phyloP scores from a whole-genome alignment of 2,888 invertebrate species.

The Cremastinae sp. region DNA sequence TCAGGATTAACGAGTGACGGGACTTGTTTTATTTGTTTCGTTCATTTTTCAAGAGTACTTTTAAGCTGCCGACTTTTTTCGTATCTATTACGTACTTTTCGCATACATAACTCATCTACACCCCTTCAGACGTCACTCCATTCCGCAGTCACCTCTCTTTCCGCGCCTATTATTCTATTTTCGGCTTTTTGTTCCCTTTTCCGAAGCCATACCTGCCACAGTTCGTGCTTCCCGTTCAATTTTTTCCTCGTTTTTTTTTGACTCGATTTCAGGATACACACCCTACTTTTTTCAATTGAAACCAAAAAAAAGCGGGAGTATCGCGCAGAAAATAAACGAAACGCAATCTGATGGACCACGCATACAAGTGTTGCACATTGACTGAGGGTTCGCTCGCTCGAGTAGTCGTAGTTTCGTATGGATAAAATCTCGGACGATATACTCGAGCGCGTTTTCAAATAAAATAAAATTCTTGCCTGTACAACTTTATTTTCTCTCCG shows the following conservation, averaged over 20 bases:
- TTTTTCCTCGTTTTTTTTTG: too few relatives aligned
- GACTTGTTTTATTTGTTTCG: conserved; percentile 48
- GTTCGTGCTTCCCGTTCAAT: too few relatives aligned
- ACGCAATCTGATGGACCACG: conserved; percentile 7
- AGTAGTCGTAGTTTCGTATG: too few relatives aligned
- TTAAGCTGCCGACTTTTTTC: conserved; percentile 33
- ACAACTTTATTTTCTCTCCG: conserved; percentile 24
- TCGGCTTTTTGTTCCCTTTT: conserved; percentile 34
- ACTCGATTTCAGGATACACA: too few relatives aligned
- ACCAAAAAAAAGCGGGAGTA: too few relatives aligned
- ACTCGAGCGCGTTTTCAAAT: neutral
- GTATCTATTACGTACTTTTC: conserved; percentile 11
- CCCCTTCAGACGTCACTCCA: conserved; percentile 7
- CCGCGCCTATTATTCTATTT: conserved; percentile 40
- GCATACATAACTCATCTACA: neutral
- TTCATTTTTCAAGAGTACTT: conserved; percentile 40
- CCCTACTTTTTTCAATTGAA: too few relatives aligned
- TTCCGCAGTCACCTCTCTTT: conserved; percentile 5
- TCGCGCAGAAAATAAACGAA: too few relatives aligned
- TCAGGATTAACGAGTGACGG: conserved; percentile 51
- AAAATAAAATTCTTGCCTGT: too few relatives aligned
- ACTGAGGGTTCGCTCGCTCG: too few relatives aligned
- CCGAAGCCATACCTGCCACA: conserved; percentile 7
- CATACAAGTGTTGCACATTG: neutral
- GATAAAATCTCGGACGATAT: neutral